Percentiles rank a stretch among this genome's conserved stretches.
These are phyloP conservation scores for Aspidiotus rigidus DNA, from an alignment of 2,888 invertebrate species.

Conservation along the genomic window DNA sequence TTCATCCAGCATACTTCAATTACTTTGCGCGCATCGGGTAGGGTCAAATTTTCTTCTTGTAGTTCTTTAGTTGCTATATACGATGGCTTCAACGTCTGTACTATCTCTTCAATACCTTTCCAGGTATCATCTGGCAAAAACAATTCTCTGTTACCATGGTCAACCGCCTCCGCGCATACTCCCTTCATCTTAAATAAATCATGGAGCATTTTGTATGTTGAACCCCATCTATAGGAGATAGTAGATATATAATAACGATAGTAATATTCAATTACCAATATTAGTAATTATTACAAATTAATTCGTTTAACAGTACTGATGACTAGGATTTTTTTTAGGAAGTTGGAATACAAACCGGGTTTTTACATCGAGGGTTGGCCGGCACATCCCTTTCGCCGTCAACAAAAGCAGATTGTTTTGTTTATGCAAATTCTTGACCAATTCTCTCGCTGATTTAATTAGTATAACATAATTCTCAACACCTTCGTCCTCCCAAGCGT, in stretches of 20 bases:
- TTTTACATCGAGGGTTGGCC: neutral
- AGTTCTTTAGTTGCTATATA: neutral
- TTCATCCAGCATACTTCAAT: neutral
- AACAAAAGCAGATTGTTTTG: neutral
- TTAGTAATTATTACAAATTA: no score
- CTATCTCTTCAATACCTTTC: neutral
- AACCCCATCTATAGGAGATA: no score
- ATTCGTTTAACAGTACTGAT: no score
- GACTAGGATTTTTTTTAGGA: no score
- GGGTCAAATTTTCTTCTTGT: neutral
- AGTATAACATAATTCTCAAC: neutral
- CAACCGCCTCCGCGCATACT: no score
- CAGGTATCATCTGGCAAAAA: neutral
- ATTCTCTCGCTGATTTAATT: neutral
- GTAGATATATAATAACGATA: no score
- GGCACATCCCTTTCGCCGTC: neutral
- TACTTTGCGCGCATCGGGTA: neutral
- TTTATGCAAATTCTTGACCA: neutral
- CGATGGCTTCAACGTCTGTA: neutral
- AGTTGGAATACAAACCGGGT: no score
- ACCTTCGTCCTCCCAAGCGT: neutral
- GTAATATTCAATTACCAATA: no score
- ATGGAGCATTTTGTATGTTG: no score
- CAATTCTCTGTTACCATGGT: neutral
- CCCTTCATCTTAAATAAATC: no score